phyloP scores from a whole-genome alignment of 1,140 invertebrate species.

The Aphis craccivora region DNA sequence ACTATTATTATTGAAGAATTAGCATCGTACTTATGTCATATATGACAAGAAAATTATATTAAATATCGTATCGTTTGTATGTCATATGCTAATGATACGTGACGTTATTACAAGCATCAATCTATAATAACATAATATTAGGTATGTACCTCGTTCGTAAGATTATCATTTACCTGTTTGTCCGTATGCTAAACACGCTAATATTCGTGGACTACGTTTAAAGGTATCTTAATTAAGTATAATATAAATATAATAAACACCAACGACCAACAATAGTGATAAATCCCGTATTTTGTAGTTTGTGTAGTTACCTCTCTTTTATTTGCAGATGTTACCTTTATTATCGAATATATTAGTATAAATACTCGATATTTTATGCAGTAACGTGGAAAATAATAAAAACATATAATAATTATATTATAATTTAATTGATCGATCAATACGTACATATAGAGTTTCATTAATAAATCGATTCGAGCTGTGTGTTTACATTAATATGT shows the following conservation, averaged over 20 bases:
- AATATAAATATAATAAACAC: background rate
- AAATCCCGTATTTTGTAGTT: background rate
- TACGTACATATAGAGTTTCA: slow-evolving; percentile 8
- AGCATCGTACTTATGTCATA: background rate
- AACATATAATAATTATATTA: background rate
- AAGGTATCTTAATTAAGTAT: background rate
- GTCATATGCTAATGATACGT: background rate
- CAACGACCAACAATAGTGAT: background rate
- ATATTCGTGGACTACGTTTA: background rate
- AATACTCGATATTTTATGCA: background rate
- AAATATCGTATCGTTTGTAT: background rate
- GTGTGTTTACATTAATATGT: slow-evolving; percentile 12
- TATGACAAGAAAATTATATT: background rate
- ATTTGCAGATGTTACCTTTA: background rate
- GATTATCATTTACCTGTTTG: background rate
- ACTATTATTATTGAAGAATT: background rate
- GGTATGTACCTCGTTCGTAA: background rate
- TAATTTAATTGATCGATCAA: background rate
- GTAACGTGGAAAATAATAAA: background rate
- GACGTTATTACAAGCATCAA: background rate
- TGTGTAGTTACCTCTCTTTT: background rate
- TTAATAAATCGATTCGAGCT: slow-evolving; percentile 40
- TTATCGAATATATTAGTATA: slow-evolving; percentile 6
- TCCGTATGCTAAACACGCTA: background rate
- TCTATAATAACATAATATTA: background rate